These are phyloP conservation scores for Lerista edwardsae DNA, from an alignment of 2,797 vertebrate genomes.

Conservation along the genomic window DNA sequence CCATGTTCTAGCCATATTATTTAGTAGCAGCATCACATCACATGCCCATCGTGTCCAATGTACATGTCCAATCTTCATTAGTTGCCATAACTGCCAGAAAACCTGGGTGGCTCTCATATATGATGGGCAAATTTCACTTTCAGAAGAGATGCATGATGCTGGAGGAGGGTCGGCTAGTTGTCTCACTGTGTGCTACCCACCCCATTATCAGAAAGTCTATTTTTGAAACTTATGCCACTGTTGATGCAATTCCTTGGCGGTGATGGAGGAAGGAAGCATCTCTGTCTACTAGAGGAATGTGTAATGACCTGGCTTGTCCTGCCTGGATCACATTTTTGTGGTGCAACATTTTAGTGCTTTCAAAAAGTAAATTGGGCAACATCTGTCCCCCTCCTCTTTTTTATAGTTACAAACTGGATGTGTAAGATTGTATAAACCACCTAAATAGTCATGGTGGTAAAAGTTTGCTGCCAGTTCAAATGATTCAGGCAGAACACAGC, in stretches of 20 bases:
- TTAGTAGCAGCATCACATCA: too few relatives aligned
- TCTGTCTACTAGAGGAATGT: not conserved
- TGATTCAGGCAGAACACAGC: slow-evolving; percentile 32
- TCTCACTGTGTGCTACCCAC: not conserved
- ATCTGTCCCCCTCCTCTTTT: slow-evolving; percentile 32
- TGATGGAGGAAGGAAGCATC: not conserved
- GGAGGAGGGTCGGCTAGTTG: not conserved
- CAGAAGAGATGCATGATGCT: not conserved
- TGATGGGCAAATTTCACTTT: too few relatives aligned
- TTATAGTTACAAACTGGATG: slow-evolving; percentile 48
- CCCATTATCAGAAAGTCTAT: not conserved
- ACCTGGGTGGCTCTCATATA: too few relatives aligned
- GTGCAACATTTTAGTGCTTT: slow-evolving; percentile 17
- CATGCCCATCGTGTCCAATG: too few relatives aligned
- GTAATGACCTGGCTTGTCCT: slow-evolving; percentile 2
- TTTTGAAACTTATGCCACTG: not conserved
- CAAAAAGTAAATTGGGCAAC: slow-evolving; percentile 35
- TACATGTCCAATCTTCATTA: too few relatives aligned
- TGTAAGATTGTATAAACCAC: slow-evolving; percentile 47
- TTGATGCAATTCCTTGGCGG: not conserved
- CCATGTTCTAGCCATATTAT: too few relatives aligned
- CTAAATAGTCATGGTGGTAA: slow-evolving; percentile 27
- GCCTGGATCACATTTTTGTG: slow-evolving; percentile 4
- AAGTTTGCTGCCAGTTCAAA: slow-evolving; percentile 8
- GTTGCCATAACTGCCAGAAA: too few relatives aligned